A percentile compares a stretch with the other conserved stretches of the same genome.
These are phyloP conservation scores for Drosophila setifemur DNA, from an alignment of 1,140 invertebrate species.

Conservation along the genomic window DNA sequence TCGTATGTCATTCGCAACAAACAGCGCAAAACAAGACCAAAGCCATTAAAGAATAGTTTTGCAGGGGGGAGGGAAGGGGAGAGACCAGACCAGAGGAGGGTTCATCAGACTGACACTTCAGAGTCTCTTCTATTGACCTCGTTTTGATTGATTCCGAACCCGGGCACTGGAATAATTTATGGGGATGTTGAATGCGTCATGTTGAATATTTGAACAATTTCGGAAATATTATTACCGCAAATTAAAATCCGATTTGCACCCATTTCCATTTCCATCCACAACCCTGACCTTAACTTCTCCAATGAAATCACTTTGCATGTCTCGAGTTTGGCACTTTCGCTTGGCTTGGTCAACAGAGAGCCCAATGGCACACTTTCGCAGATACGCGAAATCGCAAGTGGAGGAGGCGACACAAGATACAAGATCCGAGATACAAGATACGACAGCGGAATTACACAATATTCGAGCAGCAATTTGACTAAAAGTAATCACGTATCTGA, in stretches of 20 bases:
- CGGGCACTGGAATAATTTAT: no score
- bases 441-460: conserved; percentile 45
- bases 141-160: no score
- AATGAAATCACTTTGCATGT: neutral
- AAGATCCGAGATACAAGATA: no score
- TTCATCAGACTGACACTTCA: neutral
- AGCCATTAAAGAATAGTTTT: conserved; percentile 39
- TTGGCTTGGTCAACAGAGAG: conserved; percentile 9
- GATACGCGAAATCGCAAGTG: conserved; percentile 11
- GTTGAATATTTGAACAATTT: neutral
- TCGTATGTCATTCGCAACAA: conserved; percentile 56
- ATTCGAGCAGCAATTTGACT: conserved; percentile 42
- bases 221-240: neutral
- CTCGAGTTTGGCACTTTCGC: conserved; percentile 38
- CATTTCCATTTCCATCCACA: neutral
- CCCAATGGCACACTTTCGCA: conserved; percentile 47
- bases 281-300: conserved; percentile 40
- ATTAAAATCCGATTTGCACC: neutral
- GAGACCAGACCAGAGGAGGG: neutral
- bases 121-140: conserved; percentile 13
- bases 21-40: conserved; percentile 35
- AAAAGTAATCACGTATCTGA: conserved; percentile 62
- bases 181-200: conserved; percentile 5
- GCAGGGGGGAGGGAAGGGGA: neutral
- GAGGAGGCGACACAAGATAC: no score